A percentile compares a stretch with the other conserved stretches of the same genome.
These are phyloP conservation scores for Alcedo quadribrachys DNA, from an alignment of 2,797 vertebrate genomes.

Conservation along the genomic window DNA sequence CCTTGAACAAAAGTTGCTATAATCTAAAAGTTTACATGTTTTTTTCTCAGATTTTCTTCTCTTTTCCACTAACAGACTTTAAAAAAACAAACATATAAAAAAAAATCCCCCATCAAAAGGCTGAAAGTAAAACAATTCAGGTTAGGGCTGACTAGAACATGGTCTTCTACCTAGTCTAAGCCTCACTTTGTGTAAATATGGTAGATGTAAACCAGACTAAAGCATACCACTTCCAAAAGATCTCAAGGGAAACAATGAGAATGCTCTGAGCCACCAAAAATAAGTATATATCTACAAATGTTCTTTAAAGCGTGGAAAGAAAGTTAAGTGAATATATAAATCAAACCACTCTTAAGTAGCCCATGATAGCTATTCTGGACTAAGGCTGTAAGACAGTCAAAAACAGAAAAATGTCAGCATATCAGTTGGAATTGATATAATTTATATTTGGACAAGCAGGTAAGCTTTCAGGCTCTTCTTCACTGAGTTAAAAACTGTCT, in stretches of 20 bases:
- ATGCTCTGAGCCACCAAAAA: not conserved
- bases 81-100: not conserved
- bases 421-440: not conserved
- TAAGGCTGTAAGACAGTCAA: not conserved
- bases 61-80: not conserved
- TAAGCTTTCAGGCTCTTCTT: not conserved
- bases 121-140: not conserved
- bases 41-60: not conserved
- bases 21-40: not conserved
- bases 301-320: not conserved
- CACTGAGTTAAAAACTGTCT: too few species aligned
- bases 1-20: not conserved
- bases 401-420: not conserved
- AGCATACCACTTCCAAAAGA: not conserved
- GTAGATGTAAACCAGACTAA: not conserved
- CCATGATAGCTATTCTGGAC: not conserved
- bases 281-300: not conserved
- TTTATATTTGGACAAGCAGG: not conserved
- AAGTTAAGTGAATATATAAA: not conserved
- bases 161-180: not conserved
- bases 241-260: not conserved
- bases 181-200: not conserved
- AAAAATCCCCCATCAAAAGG: fast-evolving
- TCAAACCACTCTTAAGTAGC: not conserved
- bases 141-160: not conserved